Base-by-base conservation (phyloP, 2,888 invertebrate genomes). In the Ennomos erosarius region DNA sequence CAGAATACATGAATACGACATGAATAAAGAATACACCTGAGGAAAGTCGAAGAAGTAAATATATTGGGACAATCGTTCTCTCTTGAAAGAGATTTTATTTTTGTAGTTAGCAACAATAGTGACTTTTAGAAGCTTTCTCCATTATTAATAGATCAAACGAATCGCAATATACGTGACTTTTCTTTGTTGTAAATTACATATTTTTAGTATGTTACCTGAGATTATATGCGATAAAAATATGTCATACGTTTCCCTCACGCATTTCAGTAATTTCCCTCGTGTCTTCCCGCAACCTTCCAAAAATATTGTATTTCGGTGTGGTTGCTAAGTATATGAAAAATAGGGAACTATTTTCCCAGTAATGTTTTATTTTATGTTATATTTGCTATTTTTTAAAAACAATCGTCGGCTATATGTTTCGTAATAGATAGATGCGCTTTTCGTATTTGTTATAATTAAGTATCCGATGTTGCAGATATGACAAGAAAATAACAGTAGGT, bases 1-100 rank as follows among this genome's bases (percentile, higher is more conserved):
- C 39, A 8, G 65, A 55, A 62, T 65, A 62, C 59, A 11, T 39
- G 48, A 61, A 49, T 13, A 54, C 26, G 26, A 26, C 26, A 26
- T 16, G 45, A 45, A 56, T 56, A 35, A 39, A 35, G 11, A 46
- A 36, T 34, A 12, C 36, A 37, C 42, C 12, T 26, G 36, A 47
- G 47, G 42, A 53, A 11, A 13, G 34, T 48, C 35, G 36, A 13
- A 33, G n/a, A 11, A 33, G 43, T 13, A 42, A 43, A 34, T 12
- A 45, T 11, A 45, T 34, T 9, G 12, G 11, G 11, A 45, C 34
- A 45, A 34, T 34, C 9, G 9, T 12, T 3, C 26, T 9, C 45
- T 34, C 10, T 44, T 10, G 43, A 43, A 11, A 1, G n/a, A 16
- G n/a, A 42, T 42, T 26, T 26, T 26, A 26, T 26, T 26, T 26